Evolutionary conservation across 2,113 vertebrate genomes (phyloP).

Genomic region (Ameiurus melas): DNA sequence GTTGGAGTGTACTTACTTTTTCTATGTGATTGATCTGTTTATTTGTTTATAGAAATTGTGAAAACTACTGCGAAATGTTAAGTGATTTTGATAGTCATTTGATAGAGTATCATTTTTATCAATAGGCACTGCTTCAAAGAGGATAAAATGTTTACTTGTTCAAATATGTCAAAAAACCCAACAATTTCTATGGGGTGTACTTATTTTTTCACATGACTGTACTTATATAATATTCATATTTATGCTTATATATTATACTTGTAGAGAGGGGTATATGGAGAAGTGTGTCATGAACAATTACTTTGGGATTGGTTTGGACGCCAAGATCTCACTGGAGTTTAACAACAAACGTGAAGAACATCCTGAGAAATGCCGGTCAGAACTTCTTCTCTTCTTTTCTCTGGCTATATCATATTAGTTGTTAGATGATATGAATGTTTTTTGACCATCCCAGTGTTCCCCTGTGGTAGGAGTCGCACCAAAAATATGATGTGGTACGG

Average conservation of each 20-base stretch:
- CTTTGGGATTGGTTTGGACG: slow-evolving; percentile 96
- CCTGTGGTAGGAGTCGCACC: slow-evolving; percentile 83
- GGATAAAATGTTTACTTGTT: no score
- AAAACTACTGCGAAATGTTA: no score
- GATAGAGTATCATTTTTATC: no score
- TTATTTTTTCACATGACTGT: no score
- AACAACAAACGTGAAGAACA: slow-evolving; percentile 98
- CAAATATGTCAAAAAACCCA: no score
- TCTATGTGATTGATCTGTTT: no score
- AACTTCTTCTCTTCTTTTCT: background rate
- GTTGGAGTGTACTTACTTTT: no score
- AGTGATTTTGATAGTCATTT: no score
- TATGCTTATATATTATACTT: background rate
- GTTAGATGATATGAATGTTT: background rate
- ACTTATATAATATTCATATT: background rate
- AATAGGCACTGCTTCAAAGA: no score
- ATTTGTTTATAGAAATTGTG: no score
- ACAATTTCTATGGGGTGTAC: no score
- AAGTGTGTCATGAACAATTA: slow-evolving; percentile 99
- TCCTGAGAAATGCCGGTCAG: slow-evolving; percentile 96
- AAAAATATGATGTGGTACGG: slow-evolving; percentile 99
- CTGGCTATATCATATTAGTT: background rate
- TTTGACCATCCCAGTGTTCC: background rate
- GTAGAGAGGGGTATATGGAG: slow-evolving; percentile 95
- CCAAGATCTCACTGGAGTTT: slow-evolving; percentile 98